Base-by-base conservation (phyloP, 2,113 vertebrate species). In the Lipotes vexillifer region DNA sequence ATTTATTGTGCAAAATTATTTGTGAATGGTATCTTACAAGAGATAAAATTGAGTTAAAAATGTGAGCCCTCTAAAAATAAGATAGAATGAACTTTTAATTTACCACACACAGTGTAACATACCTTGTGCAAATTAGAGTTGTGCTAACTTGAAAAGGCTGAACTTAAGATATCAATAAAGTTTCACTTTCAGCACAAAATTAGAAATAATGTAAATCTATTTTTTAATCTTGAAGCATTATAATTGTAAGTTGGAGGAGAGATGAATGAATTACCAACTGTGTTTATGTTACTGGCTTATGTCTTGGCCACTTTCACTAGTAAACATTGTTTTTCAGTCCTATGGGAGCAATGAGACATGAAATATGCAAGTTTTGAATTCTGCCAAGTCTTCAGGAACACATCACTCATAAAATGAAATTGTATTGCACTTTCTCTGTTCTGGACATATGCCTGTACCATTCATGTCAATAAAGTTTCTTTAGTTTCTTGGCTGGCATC, bases 301-400 rank as follows among this genome's bases (percentile, higher is more conserved):
- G 77, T 80, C 66, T 81, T 75, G 38, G 65, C 52, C 66, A 93
- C 41, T 69, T 71, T 78, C 25, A 9, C 59, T 74, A 68, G 46
- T 36, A 94, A 92, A 95, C 57, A 93, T 74, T 33, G 38, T 36
- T 82, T 93, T 21, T 96, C 57, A 83, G 93, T 90, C 78, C 89
- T 91, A 5, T 38, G 65, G 75, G 94, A 95, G 75, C 57, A 87
- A 94, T 87, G 78, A 72, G 57, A 83, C 15, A 81, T 55, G 92
- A 95, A 92, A 93, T 96, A 96, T 71, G 27, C 12, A 90, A 83
- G 41, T 92, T 93, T 78, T 87, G 75, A 82, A 71, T 44, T 92
- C n/a, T 89, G 27, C 74, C 74, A 97, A 90, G 82, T 94, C 77
- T 93, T 89, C 20, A 74, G 72, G 41, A 94, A 89, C 38, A 94